phyloP scores from a whole-genome alignment of 1,140 invertebrate species.

The Macrostomum lignano region DNA sequence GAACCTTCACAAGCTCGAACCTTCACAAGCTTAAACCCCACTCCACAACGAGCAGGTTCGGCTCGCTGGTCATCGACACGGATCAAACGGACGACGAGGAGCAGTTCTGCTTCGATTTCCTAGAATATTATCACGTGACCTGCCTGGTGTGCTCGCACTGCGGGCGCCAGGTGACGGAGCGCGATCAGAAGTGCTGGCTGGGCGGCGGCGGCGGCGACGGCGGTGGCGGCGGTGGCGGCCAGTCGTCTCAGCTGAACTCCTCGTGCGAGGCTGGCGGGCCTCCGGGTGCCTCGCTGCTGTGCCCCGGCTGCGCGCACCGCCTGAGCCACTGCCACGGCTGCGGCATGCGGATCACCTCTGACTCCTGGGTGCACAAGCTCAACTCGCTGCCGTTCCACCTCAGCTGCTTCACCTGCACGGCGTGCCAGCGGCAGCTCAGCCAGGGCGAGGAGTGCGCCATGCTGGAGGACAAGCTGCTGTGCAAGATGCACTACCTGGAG shows the following conservation, averaged over 20 bases:
- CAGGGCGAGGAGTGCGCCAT: slow-evolving; percentile 4
- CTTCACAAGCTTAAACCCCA: too few species aligned
- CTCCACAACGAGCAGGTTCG: too few species aligned
- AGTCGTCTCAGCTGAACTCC: too few species aligned
- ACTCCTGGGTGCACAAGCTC: slow-evolving; percentile 4
- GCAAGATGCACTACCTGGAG: background rate
- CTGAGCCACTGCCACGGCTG: slow-evolving; percentile 1
- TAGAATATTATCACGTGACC: background rate
- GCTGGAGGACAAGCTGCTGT: background rate
- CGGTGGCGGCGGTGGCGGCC: background rate
- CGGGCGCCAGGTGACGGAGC: background rate
- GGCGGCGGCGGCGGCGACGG: background rate
- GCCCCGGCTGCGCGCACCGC: background rate
- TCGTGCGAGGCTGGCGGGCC: too few species aligned
- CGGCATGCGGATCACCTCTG: background rate
- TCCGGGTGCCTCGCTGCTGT: too few species aligned
- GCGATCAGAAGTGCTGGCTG: background rate
- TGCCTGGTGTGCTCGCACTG: background rate
- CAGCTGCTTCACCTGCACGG: slow-evolving; percentile 2
- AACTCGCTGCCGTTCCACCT: slow-evolving; percentile 1
- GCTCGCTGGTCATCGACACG: too few species aligned
- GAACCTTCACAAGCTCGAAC: too few species aligned
- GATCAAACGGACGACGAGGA: too few species aligned
- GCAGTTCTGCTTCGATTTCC: too few species aligned
- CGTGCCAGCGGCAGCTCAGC: slow-evolving; percentile 1